Evolutionary conservation across 2,888 invertebrate genomes (phyloP).

Genomic region (Ashinkailepas kermadecensis): DNA sequence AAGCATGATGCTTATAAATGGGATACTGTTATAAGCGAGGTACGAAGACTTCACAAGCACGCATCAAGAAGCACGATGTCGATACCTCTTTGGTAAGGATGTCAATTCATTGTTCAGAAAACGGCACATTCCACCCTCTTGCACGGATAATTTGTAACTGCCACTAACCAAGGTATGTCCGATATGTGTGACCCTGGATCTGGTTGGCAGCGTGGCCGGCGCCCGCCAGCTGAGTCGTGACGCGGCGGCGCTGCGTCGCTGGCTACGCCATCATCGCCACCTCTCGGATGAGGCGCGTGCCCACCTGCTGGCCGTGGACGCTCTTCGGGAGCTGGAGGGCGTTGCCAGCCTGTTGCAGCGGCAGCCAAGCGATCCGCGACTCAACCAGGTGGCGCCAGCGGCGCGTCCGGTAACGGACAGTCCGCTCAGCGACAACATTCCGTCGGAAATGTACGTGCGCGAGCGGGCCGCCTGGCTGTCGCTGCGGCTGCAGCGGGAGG

Average conservation of each 20-base stretch:
- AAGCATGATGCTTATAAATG: no score
- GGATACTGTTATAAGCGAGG: no score
- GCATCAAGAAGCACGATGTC: no score
- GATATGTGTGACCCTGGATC: no score
- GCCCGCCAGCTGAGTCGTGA: not conserved
- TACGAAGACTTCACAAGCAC: no score
- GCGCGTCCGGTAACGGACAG: conserved; percentile 24
- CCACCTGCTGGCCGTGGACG: conserved; percentile 42
- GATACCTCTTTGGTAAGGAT: no score
- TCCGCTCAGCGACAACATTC: conserved; percentile 53
- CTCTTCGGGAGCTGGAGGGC: conserved; percentile 70
- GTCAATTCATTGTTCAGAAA: no score
- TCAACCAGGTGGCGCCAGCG: conserved; percentile 41
- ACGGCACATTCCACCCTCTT: no score
- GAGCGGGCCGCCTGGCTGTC: conserved; percentile 84
- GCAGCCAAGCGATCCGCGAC: conserved; percentile 51
- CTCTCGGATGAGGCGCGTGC: conserved; percentile 40
- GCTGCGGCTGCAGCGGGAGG: conserved; percentile 40
- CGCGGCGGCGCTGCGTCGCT: conserved; percentile 39
- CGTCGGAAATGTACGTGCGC: conserved; percentile 87
- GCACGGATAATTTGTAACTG: no score
- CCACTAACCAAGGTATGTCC: no score
- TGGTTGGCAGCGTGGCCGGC: not conserved
- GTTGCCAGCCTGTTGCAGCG: conserved; percentile 70
- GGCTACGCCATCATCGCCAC: conserved; percentile 52